These are phyloP conservation scores for Labeo calbasu DNA, from an alignment of 2,797 vertebrate species.

Conservation along the genomic window DNA sequence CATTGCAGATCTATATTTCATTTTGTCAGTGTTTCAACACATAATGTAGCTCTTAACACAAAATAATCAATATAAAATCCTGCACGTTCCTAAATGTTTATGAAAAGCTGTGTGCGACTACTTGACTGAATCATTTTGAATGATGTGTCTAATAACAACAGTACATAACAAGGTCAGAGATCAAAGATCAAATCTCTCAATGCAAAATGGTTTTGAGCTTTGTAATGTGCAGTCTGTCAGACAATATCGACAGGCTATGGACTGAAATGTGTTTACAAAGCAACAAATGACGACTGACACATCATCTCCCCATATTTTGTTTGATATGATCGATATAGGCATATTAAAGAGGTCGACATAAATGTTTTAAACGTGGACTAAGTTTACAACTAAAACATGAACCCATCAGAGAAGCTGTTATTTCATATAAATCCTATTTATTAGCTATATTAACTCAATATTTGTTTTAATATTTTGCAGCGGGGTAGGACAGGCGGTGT, in stretches of 20 bases:
- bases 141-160: slow-evolving; percentile 10
- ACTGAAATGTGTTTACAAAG: background rate
- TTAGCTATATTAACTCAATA: background rate
- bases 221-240: background rate
- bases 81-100: background rate
- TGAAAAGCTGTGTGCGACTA: background rate
- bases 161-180: background rate
- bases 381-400: slow-evolving; percentile 3
- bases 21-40: background rate
- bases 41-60: background rate
- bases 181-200: background rate
- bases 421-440: background rate
- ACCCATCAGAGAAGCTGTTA: background rate
- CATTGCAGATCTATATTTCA: background rate
- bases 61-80: background rate
- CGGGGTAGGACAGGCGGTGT: too few relatives aligned
- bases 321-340: background rate
- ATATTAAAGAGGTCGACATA: background rate
- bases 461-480: background rate
- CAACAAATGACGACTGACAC: background rate
- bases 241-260: background rate
- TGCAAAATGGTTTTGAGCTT: background rate
- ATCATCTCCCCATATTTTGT: background rate
- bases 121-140: background rate
- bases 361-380: background rate